Evolutionary conservation across 2,113 vertebrate species (phyloP).

Genomic region (Hemichromis elongatus): DNA sequence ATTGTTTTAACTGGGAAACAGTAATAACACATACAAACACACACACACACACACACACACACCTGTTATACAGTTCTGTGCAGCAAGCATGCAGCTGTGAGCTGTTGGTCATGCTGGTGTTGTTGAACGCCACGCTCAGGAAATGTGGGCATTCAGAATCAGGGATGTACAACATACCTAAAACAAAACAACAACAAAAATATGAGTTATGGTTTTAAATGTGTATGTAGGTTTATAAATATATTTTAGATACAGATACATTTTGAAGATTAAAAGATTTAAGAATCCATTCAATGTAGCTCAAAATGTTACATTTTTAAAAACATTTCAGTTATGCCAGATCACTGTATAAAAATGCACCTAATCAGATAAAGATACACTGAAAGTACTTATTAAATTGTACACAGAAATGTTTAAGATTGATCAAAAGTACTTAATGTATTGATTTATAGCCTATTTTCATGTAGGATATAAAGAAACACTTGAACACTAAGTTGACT

Average conservation of each 20-base stretch:
- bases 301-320: background rate
- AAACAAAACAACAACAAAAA: background rate
- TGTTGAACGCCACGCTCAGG: conserved; percentile 56
- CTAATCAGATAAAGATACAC: background rate
- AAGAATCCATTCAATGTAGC: background rate
- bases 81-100: conserved; percentile 74
- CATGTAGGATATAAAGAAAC: background rate
- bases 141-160: conserved; percentile 67
- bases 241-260: background rate
- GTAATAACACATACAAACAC: background rate
- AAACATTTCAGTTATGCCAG: background rate
- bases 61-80: conserved; percentile 75
- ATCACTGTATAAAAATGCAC: background rate
- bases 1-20: background rate
- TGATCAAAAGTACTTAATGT: background rate
- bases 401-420: background rate
- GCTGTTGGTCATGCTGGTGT: conserved; percentile 46
- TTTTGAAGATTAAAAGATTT: background rate
- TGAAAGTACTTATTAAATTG: background rate
- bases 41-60: background rate
- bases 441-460: background rate
- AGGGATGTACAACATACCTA: conserved; percentile 76
- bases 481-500: background rate
- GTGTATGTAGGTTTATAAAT: background rate
- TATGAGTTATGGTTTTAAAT: background rate